phyloP scores from a whole-genome alignment of 2,113 vertebrate genomes.

The Philantomba maxwellii region DNA sequence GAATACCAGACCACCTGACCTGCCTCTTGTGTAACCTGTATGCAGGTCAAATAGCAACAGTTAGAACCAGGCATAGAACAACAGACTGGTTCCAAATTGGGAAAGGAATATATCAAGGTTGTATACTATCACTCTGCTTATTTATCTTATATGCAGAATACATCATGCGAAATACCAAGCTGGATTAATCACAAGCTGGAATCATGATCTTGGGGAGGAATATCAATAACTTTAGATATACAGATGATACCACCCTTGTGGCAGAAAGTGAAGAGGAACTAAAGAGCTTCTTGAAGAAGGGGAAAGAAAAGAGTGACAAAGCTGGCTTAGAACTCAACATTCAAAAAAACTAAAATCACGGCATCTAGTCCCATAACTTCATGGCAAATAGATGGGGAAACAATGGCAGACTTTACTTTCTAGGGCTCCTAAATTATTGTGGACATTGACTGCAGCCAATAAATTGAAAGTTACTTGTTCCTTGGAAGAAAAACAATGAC shows the following conservation, averaged over 20 bases:
- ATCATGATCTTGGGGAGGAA: background rate
- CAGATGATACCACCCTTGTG: background rate
- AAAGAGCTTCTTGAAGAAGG: background rate
- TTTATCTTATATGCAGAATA: background rate
- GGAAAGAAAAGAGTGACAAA: background rate
- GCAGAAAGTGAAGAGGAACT: background rate
- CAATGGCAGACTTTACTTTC: background rate
- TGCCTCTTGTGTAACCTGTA: background rate
- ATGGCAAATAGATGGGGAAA: background rate
- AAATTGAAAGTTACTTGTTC: background rate
- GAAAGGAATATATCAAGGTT: background rate
- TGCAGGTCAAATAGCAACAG: background rate
- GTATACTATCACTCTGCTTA: background rate
- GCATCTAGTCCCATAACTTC: background rate
- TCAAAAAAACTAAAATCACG: background rate
- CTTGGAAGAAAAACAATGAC: background rate
- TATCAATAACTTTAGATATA: background rate
- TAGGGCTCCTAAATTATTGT: background rate
- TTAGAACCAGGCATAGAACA: background rate
- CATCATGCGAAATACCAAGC: background rate
- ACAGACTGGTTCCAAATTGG: background rate
- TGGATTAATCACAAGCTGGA: background rate
- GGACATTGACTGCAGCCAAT: background rate
- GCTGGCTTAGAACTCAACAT: background rate
- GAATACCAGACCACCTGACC: background rate